Conservation (phyloP, 2,888 invertebrate species). For the Himalopsyche japonica region DNA sequence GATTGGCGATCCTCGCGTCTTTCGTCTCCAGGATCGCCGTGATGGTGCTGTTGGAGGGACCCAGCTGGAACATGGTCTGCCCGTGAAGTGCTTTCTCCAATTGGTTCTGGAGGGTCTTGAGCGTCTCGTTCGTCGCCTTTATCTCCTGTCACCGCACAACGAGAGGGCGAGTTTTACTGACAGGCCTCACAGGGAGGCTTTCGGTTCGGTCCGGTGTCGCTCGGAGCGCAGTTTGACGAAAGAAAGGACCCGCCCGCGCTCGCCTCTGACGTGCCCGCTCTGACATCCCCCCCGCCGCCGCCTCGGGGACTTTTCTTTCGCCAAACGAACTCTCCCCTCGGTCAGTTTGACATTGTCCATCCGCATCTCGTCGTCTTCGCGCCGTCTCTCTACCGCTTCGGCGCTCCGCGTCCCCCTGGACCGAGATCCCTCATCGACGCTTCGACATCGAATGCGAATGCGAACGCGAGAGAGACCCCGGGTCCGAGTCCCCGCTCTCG, state of each 20-base stretch:
- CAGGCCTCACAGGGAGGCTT: neutral
- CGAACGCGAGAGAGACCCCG: neutral
- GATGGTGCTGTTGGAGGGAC: constrained; percentile 66
- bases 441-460: too few relatives aligned
- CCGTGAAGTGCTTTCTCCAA: constrained; percentile 70
- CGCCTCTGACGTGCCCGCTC: neutral
- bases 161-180: constrained; percentile 39
- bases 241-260: constrained; percentile 17
- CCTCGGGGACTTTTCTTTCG: constrained; percentile 42
- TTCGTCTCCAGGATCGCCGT: constrained; percentile 81
- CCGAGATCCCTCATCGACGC: neutral
- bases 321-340: constrained; percentile 40
- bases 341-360: constrained; percentile 43
- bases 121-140: constrained; percentile 81
- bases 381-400: constrained; percentile 3
- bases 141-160: constrained; percentile 66
- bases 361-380: constrained; percentile 28
- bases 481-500: neutral
- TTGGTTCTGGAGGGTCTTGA: constrained; percentile 79
- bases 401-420: constrained; percentile 2
- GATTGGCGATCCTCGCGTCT: constrained; percentile 83
- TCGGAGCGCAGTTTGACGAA: constrained; percentile 31
- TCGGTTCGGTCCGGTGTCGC: neutral
- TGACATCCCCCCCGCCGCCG: constrained; percentile 29
- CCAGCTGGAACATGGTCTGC: constrained; percentile 62